Conservation (phyloP, 2,797 vertebrate species). For the Bufotes viridis region DNA sequence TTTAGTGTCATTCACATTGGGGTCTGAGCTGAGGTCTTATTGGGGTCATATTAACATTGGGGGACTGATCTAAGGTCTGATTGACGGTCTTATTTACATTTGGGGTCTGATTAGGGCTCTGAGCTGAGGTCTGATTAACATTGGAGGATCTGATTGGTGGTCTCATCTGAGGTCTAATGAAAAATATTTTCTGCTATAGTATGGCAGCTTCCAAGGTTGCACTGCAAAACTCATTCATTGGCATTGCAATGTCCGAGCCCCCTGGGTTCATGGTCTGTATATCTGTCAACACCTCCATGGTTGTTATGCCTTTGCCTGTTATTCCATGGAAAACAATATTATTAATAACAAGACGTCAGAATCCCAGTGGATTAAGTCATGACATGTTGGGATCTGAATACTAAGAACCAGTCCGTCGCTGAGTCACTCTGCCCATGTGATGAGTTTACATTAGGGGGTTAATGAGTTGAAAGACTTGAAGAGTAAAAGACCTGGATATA, state of each 20-base stretch:
- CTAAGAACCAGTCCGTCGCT: background rate
- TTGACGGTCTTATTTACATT: too few relatives aligned
- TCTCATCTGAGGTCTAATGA: too few relatives aligned
- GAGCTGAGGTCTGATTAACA: too few relatives aligned
- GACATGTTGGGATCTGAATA: background rate
- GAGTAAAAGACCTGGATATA: background rate
- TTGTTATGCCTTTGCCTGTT: background rate
- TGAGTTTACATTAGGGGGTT: background rate
- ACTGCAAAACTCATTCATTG: background rate
- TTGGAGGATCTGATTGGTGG: too few relatives aligned
- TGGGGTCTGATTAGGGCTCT: too few relatives aligned
- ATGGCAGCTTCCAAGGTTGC: background rate
- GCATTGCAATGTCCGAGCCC: background rate
- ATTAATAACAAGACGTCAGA: conserved; percentile 15
- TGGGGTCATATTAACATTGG: too few relatives aligned
- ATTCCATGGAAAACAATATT: background rate
- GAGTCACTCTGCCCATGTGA: background rate
- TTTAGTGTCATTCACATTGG: too few relatives aligned
- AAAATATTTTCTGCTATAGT: background rate
- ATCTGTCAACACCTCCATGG: background rate
- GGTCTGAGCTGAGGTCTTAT: too few relatives aligned
- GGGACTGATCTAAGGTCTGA: too few relatives aligned
- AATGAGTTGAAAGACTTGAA: background rate
- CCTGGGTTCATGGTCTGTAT: background rate
- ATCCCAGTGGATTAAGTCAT: conserved; percentile 6